Base-by-base conservation (phyloP, 2,113 vertebrate genomes). In the Leptodactylus fuscus region DNA sequence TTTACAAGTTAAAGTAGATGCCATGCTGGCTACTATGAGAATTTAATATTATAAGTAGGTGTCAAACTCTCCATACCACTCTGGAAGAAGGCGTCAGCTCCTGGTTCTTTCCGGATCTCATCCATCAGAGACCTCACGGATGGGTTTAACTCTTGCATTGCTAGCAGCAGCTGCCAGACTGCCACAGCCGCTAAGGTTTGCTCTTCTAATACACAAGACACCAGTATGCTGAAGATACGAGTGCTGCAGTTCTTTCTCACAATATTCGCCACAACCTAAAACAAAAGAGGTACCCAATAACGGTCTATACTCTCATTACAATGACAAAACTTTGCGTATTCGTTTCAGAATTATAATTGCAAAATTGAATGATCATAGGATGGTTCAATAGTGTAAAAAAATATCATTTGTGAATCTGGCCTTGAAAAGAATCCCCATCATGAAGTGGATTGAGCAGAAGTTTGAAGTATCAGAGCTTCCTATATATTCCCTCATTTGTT, bases 111-210 rank as follows among this genome's bases (percentile, higher is more conserved):
- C 10, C 51, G 88, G 69, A 95, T 88, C 75, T 95, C 91, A 38
- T 93, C 90, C 75, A 91, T 24, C 46, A 95, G 88, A 18, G 87
- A 44, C 55, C 71, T 88, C 69, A 92, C 53, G 0, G 88, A 87
- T 58, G 92, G 85, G 70, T 84, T 81, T 5, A 84, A 83, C 38
- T 89, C 88, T 85, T 55, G 88, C 85, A 88, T 87, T 27, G 79
- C 87, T 38, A 94, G 53, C 34, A 95, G 88, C 77, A 95, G 83
- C 36, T 92, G 92, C 94, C 95, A 95, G 48, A 94, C 0, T 0
- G 91, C 90, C 65, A 88, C 83, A 2, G 88, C 87, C 0, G 91
- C 88, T 34, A 94, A 29, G 1, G 89, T 81, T 78, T 65, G 88
- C 49, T 91, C 89, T 70, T 94, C 91, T 49, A 94, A 87, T 4